A percentile compares a stretch with the other conserved stretches of the same genome.
phyloP scores from a whole-genome alignment of 2,888 invertebrate species.

The Eupithecia vulgata region DNA sequence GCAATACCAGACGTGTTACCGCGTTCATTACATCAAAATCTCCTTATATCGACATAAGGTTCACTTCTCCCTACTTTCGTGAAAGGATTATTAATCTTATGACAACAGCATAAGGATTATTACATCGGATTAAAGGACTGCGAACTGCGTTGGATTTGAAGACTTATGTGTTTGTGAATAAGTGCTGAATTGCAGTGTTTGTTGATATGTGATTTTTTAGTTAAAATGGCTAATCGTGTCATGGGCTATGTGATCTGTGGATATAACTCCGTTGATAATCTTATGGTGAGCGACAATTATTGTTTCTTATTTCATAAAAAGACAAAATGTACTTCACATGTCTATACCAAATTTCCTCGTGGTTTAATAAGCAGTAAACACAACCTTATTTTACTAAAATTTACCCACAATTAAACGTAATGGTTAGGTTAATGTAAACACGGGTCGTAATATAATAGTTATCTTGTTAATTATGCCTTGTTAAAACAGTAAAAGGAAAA shows the following conservation, averaged over 20 bases:
- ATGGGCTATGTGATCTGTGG: conserved; percentile 85
- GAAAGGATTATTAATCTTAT: conserved; percentile 36
- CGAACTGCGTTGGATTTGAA: conserved; percentile 10
- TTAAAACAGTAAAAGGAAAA: neutral
- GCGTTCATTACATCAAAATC: conserved; percentile 31
- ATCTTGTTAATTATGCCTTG: neutral
- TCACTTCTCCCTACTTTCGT: conserved; percentile 26
- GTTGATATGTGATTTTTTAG: conserved; percentile 46
- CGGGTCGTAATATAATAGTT: neutral
- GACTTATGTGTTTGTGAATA: conserved; percentile 34
- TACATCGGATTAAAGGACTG: conserved; percentile 27
- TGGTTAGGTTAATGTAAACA: neutral
- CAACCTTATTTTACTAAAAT: neutral
- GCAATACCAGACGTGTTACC: conserved; percentile 43
- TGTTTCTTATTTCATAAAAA: neutral
- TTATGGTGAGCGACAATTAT: conserved; percentile 73
- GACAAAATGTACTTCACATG: neutral
- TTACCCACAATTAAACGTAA: neutral
- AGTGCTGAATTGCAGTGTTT: conserved; percentile 35
- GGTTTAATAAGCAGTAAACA: neutral
- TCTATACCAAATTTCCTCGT: neutral
- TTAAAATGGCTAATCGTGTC: conserved; percentile 76
- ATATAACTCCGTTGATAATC: conserved; percentile 84
- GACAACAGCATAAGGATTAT: conserved; percentile 40
- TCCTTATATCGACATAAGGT: conserved; percentile 37